These are phyloP conservation scores for Arctia plantaginis DNA, from an alignment of 2,888 invertebrate species.

Conservation along the genomic window DNA sequence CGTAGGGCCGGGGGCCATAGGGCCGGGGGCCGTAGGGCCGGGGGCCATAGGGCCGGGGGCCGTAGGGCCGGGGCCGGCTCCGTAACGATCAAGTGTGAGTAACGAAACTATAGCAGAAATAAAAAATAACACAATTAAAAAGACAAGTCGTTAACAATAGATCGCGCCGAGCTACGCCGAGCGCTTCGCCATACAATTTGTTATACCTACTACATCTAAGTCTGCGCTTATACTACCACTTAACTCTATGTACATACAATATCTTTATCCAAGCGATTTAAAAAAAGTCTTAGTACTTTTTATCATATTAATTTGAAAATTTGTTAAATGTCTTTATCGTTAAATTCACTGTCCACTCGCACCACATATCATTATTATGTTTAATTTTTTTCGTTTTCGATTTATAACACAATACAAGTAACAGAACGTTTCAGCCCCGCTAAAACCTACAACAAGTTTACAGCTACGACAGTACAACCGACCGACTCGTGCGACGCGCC, in stretches of 20 bases:
- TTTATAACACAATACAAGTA: conserved; percentile 77
- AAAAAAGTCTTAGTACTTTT: conserved; percentile 85
- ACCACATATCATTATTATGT: conserved; percentile 72
- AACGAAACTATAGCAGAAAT: conserved; percentile 67
- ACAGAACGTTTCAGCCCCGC: conserved; percentile 76
- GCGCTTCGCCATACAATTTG: conserved; percentile 79
- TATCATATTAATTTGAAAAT: conserved; percentile 85
- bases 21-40: not conserved
- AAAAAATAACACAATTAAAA: conserved; percentile 65
- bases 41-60: not conserved
- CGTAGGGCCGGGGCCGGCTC: not conserved
- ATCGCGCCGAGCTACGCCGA: conserved; percentile 48
- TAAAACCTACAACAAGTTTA: conserved; percentile 76
- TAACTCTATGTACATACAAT: conserved; percentile 84
- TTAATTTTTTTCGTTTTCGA: conserved; percentile 62
- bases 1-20: no score
- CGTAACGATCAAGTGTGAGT: conserved; percentile 61
- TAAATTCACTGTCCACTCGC: conserved; percentile 83
- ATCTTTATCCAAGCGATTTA: conserved; percentile 82
- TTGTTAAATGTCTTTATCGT: conserved; percentile 85
- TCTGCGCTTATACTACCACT: conserved; percentile 81
- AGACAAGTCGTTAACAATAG: conserved; percentile 61
- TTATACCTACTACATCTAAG: conserved; percentile 86
- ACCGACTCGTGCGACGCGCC: conserved; percentile 66
- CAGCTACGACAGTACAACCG: conserved; percentile 79